Percentiles rank a stretch among this genome's conserved stretches.
These are phyloP conservation scores for Rhyzopertha dominica DNA, from an alignment of 1,140 invertebrate species.

Conservation along the genomic window DNA sequence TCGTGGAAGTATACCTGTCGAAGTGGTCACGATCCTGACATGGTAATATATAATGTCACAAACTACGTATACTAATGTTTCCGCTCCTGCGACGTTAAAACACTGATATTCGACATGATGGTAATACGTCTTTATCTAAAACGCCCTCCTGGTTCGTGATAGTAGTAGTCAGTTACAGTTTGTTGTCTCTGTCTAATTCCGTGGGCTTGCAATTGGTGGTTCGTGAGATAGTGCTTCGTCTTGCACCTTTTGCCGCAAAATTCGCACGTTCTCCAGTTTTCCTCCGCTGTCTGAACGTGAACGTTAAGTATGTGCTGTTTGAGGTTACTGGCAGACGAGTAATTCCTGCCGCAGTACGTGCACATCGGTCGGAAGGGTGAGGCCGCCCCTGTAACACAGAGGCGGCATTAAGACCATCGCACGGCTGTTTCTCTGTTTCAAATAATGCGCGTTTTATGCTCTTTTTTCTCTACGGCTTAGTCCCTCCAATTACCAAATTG, in stretches of 20 bases:
- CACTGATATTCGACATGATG: too few species aligned
- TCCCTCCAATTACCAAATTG: slow-evolving; percentile 22
- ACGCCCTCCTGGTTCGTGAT: too few species aligned
- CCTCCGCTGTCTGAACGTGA: slow-evolving; percentile 62
- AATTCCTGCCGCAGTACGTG: slow-evolving; percentile 23
- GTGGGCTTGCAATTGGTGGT: slow-evolving; percentile 68
- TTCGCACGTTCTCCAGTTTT: slow-evolving; percentile 66
- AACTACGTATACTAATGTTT: too few species aligned
- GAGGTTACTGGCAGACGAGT: slow-evolving; percentile 52
- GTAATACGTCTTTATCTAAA: too few species aligned
- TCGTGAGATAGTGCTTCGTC: slow-evolving; percentile 71
- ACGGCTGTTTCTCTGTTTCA: slow-evolving; percentile 1
- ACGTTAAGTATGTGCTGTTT: slow-evolving; percentile 71
- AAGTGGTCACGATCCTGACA: too few species aligned
- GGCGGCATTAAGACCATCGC: slow-evolving; percentile 26
- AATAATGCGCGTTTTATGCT: not conserved
- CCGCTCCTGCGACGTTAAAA: too few species aligned
- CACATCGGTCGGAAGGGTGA: slow-evolving; percentile 21
- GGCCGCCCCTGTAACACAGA: slow-evolving; percentile 35
- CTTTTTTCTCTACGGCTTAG: slow-evolving; percentile 6
- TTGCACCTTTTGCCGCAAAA: slow-evolving; percentile 70
- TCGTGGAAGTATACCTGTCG: too few species aligned
- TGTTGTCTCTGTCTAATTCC: slow-evolving; percentile 58
- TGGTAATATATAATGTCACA: too few species aligned
- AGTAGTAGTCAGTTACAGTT: too few species aligned